These are phyloP conservation scores for Globodera rostochiensis DNA, from an alignment of 1,140 invertebrate genomes.

Conservation along the genomic window DNA sequence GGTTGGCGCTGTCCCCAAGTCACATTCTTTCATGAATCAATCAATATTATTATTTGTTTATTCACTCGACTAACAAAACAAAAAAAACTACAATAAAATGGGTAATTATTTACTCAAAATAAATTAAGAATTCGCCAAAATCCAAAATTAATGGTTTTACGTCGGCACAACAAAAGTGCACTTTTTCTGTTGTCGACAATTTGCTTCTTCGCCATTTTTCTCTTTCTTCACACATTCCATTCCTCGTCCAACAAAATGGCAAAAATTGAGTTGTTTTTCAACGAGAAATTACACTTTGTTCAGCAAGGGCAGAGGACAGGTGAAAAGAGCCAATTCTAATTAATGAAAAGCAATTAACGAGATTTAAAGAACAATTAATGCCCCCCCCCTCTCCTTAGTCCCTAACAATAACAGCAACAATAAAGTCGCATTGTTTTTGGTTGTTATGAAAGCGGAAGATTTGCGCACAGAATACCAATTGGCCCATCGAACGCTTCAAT, in stretches of 20 bases:
- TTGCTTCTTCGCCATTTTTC: neutral
- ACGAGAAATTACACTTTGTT: neutral
- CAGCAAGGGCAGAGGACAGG: neutral
- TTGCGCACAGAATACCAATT: constrained; percentile 29
- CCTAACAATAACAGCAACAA: neutral
- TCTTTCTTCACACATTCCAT: neutral
- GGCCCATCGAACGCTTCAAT: constrained; percentile 30
- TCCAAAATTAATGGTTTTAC: neutral
- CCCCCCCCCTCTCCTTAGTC: neutral
- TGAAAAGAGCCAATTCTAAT: neutral
- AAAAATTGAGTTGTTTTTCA: neutral
- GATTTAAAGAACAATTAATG: too few relatives aligned
- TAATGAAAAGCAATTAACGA: too few relatives aligned
- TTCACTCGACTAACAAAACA: neutral
- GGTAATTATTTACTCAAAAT: too few relatives aligned
- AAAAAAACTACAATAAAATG: neutral
- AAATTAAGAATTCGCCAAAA: neutral
- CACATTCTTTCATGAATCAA: neutral
- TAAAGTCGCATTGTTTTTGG: neutral
- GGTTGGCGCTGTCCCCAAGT: neutral
- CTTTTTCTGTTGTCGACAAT: neutral
- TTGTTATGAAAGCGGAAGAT: neutral
- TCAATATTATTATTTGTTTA: neutral
- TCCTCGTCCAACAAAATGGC: neutral
- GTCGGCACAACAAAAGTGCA: neutral